A percentile compares a stretch with the other conserved stretches of the same genome.
phyloP scores from a whole-genome alignment of 1,140 invertebrate genomes.

The Pemphigus obesinymphae region DNA sequence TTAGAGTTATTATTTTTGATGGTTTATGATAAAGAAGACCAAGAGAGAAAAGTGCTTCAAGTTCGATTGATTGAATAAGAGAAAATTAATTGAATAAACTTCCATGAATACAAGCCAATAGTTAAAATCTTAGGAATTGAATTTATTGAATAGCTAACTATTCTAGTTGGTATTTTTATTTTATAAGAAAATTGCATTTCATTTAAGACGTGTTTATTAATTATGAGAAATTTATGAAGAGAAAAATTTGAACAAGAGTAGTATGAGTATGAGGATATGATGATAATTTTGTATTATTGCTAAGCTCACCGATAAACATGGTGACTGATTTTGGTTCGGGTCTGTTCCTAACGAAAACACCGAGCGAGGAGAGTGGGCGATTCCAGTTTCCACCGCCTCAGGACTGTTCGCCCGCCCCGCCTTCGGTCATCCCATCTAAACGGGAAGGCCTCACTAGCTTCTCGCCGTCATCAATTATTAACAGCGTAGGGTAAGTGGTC shows the following conservation, averaged over 20 bases:
- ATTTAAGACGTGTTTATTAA: background rate
- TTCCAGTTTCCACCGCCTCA: slow-evolving; percentile 53
- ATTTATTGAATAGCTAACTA: background rate
- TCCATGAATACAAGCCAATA: background rate
- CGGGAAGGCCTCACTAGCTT: slow-evolving; percentile 45
- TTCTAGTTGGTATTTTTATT: background rate
- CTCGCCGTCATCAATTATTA: slow-evolving; percentile 48
- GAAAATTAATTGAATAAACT: background rate
- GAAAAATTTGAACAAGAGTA: slow-evolving; percentile 3
- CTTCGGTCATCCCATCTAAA: slow-evolving; percentile 43
- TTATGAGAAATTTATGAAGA: background rate
- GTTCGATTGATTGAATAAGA: background rate
- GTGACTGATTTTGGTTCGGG: slow-evolving; percentile 80
- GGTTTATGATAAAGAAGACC: background rate
- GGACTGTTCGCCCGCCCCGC: slow-evolving; percentile 54
- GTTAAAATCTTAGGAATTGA: background rate
- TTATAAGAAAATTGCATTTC: background rate
- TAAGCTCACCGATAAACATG: slow-evolving; percentile 81
- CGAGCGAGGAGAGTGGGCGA: slow-evolving; percentile 71
- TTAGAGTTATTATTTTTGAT: background rate
- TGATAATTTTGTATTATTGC: slow-evolving; percentile 39
- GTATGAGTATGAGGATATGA: slow-evolving; percentile 38
- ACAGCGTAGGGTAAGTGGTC: slow-evolving; percentile 48
- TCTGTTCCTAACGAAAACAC: slow-evolving; percentile 73
- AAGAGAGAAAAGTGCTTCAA: background rate